These are phyloP conservation scores for Scomberomorus guttatus DNA, from an alignment of 2,797 vertebrate species.

Conservation along the genomic window DNA sequence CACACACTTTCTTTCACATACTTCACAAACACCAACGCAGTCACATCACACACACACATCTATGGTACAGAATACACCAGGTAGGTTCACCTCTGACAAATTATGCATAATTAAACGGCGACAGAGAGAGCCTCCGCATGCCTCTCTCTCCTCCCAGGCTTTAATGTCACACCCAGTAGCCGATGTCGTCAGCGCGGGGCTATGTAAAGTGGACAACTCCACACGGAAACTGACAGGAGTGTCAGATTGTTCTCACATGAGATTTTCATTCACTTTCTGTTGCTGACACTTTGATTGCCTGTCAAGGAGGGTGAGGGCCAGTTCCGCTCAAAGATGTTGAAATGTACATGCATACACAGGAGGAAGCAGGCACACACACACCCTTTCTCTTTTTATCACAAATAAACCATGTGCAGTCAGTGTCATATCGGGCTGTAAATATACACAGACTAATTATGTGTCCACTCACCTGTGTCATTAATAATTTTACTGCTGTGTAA, in stretches of 20 bases:
- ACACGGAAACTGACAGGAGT: constrained; percentile 57
- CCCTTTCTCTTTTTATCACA: constrained; percentile 26
- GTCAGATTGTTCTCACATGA: constrained; percentile 62
- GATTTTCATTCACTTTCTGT: constrained; percentile 55
- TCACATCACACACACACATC: not conserved
- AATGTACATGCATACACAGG: constrained; percentile 19
- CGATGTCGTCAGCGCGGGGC: constrained; percentile 42
- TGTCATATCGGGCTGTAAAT: constrained; percentile 56
- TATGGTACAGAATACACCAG: constrained; percentile 7
- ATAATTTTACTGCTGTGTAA: constrained; percentile 73
- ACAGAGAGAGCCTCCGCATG: constrained; percentile 24
- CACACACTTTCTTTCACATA: constrained; percentile 3
- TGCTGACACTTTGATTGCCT: constrained; percentile 55
- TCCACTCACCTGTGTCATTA: constrained; percentile 73
- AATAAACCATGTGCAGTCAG: constrained; percentile 40
- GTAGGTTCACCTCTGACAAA: constrained; percentile 39
- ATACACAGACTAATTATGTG: constrained; percentile 56
- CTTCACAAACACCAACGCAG: constrained; percentile 8
- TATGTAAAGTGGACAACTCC: constrained; percentile 65
- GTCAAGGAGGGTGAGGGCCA: constrained; percentile 14
- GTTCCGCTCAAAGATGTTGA: constrained; percentile 32
- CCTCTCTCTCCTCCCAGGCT: constrained; percentile 30
- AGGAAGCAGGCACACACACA: not conserved
- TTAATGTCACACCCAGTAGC: constrained; percentile 53
- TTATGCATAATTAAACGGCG: constrained; percentile 20